Conservation (phyloP, 2,113 vertebrate species). For the Thinocorus orbignyianus region DNA sequence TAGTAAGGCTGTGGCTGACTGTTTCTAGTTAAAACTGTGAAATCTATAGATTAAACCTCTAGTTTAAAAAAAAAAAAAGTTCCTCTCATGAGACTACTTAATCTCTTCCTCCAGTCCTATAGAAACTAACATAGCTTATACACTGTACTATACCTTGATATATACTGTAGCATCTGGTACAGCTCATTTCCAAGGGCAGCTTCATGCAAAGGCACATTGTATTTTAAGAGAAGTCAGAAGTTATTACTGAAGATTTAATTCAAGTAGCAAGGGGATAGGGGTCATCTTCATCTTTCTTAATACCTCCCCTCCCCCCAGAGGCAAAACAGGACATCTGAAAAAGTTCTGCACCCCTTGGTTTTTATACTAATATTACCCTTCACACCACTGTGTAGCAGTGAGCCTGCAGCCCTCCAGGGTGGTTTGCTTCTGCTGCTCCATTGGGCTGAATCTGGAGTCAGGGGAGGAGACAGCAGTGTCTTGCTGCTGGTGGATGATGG, state of each 20-base stretch:
- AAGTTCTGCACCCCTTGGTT: conserved; percentile 2
- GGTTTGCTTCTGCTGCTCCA: neutral
- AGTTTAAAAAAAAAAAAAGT: conserved; percentile 2
- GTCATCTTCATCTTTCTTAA: neutral
- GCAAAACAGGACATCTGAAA: neutral
- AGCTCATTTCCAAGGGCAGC: neutral
- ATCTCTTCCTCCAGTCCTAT: neutral
- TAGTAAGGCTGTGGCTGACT: neutral
- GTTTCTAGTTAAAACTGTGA: neutral
- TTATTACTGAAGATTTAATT: neutral
- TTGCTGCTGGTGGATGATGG: neutral
- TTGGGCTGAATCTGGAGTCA: neutral
- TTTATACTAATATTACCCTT: neutral
- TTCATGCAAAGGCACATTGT: conserved; percentile 17
- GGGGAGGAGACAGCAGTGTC: neutral
- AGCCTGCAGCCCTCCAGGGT: neutral
- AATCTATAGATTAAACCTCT: neutral
- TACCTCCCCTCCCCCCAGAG: neutral
- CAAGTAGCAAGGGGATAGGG: neutral
- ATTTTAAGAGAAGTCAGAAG: neutral
- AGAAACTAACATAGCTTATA: neutral
- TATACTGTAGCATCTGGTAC: neutral
- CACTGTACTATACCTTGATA: neutral
- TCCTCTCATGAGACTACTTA: neutral
- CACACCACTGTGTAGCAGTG: neutral